Evolutionary conservation across 1,140 invertebrate genomes (phyloP), one percentile per base, ranked within the genome.

Genomic region (Caligus rogercresseyi): DNA sequence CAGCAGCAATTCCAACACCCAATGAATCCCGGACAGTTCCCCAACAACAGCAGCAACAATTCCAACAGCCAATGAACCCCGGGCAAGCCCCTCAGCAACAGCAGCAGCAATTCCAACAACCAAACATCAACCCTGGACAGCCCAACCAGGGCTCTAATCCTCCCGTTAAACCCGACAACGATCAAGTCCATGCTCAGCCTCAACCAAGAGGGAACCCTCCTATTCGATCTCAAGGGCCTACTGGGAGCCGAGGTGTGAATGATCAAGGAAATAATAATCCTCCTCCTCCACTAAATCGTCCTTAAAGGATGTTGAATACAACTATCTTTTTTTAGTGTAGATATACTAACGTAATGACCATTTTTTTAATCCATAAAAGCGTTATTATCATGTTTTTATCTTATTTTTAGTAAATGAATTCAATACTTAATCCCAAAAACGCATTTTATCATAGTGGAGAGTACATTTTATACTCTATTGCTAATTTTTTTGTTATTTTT

Each of bases 61-160:
- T 21, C 11, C 15, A 56, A n/a, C 15, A 4, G 19, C 54, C 54
- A 56, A 54, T 7, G 4, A 4, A 20, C 20, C 16, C 54, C 16
- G 16, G 54, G 14, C 59, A 61, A 61, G 31, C 13, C 18, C 59
- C 51, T 13, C 61, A 62, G 21, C 31, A 61, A 52, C 51, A 56
- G 25, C 2, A 59, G 23, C 2, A 21, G 25, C 1, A 1, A n/a
- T 16, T 19, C 52, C 15, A 61, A 61, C 51, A 20, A 4, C 13
- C 4, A 25, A 13, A 58, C 21, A 19, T 54, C 7, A 23, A 23
- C 21, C n/a, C n/a, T 54, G 53, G 21, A 7, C 56, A 20, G 15
- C 56, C n/a, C 21, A 13, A 58, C 7, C 56, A 58, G 11, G 31
- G 31, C 7, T 7, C n/a, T 11, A 43, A n/a, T 7, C 7, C 7